phyloP scores from a whole-genome alignment of 2,797 vertebrate genomes.

The Pseudomugil tenellus region DNA sequence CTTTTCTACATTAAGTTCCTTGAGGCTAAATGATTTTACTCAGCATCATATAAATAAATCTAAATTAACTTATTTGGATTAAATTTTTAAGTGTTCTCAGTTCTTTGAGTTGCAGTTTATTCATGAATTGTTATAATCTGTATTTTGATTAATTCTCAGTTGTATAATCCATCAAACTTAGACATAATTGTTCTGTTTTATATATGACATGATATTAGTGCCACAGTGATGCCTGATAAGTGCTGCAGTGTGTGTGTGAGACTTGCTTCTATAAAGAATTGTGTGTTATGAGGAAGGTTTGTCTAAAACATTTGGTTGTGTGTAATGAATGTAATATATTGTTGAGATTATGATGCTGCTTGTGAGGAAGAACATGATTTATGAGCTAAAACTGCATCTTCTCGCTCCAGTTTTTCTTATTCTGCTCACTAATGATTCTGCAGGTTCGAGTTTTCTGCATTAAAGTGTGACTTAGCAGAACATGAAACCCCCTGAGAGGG shows the following conservation, averaged over 20 bases:
- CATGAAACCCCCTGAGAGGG: too few species aligned
- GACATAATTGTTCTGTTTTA: neutral
- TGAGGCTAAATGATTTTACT: neutral
- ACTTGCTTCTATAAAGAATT: slow-evolving; percentile 3
- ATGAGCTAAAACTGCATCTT: slow-evolving; percentile 10
- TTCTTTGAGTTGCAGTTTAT: neutral
- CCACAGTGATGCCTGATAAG: neutral
- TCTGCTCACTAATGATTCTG: slow-evolving; percentile 31
- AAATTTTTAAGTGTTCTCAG: neutral
- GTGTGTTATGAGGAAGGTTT: too few species aligned
- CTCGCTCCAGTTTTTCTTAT: neutral
- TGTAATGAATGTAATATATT: neutral
- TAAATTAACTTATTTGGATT: neutral
- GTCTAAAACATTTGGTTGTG: neutral
- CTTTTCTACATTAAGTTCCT: too few species aligned
- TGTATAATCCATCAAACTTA: neutral
- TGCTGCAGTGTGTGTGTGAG: neutral
- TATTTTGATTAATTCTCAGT: neutral
- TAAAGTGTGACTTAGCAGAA: slow-evolving; percentile 13
- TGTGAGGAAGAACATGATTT: slow-evolving; percentile 36
- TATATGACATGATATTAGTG: neutral
- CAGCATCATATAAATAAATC: neutral
- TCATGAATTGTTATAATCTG: neutral
- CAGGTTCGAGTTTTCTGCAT: slow-evolving; percentile 37
- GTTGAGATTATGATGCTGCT: slow-evolving; percentile 21